Base-by-base conservation (phyloP, 1,140 invertebrate genomes). In the Bombus waltoni region DNA sequence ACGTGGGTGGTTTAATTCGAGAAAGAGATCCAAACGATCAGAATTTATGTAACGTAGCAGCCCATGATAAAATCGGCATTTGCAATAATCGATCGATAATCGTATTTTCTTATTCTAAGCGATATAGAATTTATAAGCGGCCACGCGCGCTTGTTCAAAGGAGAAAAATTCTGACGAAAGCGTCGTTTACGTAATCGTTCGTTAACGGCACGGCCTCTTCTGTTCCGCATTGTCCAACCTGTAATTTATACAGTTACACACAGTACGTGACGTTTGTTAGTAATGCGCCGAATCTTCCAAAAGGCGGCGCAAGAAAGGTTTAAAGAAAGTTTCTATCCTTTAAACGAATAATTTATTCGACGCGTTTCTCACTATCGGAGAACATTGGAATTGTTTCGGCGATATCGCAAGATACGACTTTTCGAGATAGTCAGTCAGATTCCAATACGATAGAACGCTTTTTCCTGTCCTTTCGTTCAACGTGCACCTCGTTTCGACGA, bases 181-280 rank as follows among this genome's bases (percentile, higher is more conserved):
- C 40, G 6, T 42, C 22, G 35, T 38, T 84, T 81, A 66, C 77
- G 70, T 66, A 85, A 81, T 73, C 35, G 22, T 53, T 85, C 70
- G 70, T 66, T 42, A 78, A 35, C 28, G 77, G 42, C 68, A 42
- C 35, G 25, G 44, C 40, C 40, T 47, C 42, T 42, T 53, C 53
- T 81, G 70, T 85, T 85, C 83, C 83, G 83, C 83, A 81, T 85
- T 85, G 77, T 81, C 42, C 70, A 47, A 8, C 40, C 44, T 32
- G 68, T 73, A 85, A 85, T 80, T 80, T 73, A 81, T 81, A 73
- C 68, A 71, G 83, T 81, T 72, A 85, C 83, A 81, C 65, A 76
- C 53, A 57, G 72, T 79, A 84, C 82, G 82, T 85, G 83, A 85
- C 18, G 28, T 66, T 80, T 81, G 68, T 81, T 44, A 81, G 44